Percentiles rank a stretch among this genome's conserved stretches.
These are phyloP conservation scores for Catharus ustulatus DNA, from an alignment of 2,797 vertebrate species.

Conservation along the genomic window DNA sequence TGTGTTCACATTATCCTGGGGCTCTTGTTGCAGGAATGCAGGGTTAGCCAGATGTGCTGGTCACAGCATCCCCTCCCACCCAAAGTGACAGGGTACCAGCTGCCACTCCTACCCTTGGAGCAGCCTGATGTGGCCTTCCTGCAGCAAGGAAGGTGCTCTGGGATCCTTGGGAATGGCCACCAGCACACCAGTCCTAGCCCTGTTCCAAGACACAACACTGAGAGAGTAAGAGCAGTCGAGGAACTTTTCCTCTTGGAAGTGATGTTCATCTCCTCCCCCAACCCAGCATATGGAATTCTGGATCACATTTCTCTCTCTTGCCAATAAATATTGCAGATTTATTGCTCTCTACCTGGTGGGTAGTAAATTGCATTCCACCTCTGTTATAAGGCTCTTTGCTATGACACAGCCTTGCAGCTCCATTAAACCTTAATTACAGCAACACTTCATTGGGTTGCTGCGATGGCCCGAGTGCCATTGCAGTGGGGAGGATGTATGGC, in stretches of 20 bases:
- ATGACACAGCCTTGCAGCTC: conserved; percentile 70
- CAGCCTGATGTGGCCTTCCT: neutral
- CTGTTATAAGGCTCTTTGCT: conserved; percentile 75
- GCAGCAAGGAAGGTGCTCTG: neutral
- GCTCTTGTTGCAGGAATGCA: conserved; percentile 59
- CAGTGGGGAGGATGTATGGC: conserved; percentile 58
- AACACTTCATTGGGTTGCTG: conserved; percentile 74
- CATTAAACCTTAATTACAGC: conserved; percentile 77
- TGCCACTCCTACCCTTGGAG: neutral
- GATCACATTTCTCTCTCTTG: conserved; percentile 74
- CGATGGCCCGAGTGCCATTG: conserved; percentile 51
- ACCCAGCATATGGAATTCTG: conserved; percentile 61
- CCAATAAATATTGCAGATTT: conserved; percentile 76
- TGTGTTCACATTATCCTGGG: conserved; percentile 43
- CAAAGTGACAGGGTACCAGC: neutral
- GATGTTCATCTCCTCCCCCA: conserved; percentile 66
- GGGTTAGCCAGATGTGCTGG: conserved; percentile 60
- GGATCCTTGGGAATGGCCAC: neutral
- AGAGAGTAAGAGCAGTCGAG: neutral
- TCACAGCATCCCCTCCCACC: neutral
- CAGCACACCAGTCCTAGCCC: neutral
- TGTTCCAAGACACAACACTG: neutral
- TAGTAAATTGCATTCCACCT: conserved; percentile 76
- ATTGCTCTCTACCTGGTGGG: conserved; percentile 64
- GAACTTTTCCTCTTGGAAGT: conserved; percentile 39